Conservation (phyloP, 2,888 invertebrate species). For the Xestia ashworthii region DNA sequence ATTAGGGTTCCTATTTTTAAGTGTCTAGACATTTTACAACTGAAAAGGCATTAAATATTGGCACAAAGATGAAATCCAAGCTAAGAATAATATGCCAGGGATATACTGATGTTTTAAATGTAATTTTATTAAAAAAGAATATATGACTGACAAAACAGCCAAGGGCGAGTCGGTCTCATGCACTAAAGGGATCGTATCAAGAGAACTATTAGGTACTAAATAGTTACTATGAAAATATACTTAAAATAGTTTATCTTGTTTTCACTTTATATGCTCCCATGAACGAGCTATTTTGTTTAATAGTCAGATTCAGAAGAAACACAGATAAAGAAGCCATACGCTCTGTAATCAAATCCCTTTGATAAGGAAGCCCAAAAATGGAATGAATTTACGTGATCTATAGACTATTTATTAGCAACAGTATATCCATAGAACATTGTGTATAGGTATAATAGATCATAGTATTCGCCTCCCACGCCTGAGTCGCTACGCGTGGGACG, state of each 20-base stretch:
- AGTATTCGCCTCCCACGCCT: not conserved
- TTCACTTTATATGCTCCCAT: no score
- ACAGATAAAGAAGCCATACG: not conserved
- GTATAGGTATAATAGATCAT: not conserved
- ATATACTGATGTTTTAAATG: not conserved
- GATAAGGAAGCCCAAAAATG: not conserved
- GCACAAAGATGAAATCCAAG: not conserved
- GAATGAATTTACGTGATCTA: not conserved
- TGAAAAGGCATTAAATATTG: not conserved
- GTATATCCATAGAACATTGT: not conserved
- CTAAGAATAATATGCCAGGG: not conserved
- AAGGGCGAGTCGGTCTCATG: no score
- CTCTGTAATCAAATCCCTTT: not conserved
- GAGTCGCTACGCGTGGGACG: not conserved
- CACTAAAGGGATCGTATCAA: not conserved
- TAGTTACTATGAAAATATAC: not conserved
- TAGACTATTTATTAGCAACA: not conserved
- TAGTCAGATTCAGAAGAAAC: not conserved
- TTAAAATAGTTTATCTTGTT: not conserved
- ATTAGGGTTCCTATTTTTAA: not conserved
- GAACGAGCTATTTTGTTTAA: no score
- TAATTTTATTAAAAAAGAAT: not conserved
- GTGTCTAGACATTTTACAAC: conserved; percentile 12
- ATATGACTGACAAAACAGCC: no score
- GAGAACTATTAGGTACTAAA: no score